Conservation (phyloP, 2,888 invertebrate genomes). For the Branchipolynoe longqiensis region DNA sequence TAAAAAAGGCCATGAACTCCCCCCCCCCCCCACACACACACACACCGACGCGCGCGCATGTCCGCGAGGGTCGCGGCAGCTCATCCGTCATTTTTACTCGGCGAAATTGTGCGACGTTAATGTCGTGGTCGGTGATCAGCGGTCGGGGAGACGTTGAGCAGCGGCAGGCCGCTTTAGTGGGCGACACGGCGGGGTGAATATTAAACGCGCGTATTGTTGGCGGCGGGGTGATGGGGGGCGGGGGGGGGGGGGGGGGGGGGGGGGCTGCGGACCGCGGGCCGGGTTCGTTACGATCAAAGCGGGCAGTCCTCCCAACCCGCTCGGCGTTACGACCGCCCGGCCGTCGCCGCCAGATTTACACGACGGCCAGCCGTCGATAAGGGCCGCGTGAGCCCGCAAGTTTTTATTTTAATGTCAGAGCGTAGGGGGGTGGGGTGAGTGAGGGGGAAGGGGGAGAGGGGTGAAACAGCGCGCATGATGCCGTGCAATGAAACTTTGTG, state of each 20-base stretch:
- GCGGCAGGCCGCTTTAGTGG: slow-evolving; percentile 7
- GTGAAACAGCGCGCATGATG: background rate
- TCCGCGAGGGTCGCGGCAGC: background rate
- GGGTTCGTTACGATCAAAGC: background rate
- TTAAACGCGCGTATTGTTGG: background rate
- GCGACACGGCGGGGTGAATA: background rate
- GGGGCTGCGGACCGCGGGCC: no score
- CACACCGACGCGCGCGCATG: no score
- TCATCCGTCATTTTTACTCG: slow-evolving; percentile 6
- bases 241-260: no score
- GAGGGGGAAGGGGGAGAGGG: no score
- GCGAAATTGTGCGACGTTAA: background rate
- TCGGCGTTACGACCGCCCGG: background rate
- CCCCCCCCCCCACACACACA: no score
- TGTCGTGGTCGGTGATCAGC: background rate
- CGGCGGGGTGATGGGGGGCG: no score
- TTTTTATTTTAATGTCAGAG: slow-evolving; percentile 15
- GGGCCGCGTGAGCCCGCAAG: background rate
- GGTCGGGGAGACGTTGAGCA: no score
- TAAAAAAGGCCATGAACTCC: no score
- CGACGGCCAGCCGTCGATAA: background rate
- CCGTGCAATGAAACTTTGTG: slow-evolving; percentile 4
- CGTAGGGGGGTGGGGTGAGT: no score
- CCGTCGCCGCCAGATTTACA: background rate
- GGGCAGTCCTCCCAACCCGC: background rate